phyloP scores from a whole-genome alignment of 2,888 invertebrate species.

The Scaptomyza cyrtandrae region DNA sequence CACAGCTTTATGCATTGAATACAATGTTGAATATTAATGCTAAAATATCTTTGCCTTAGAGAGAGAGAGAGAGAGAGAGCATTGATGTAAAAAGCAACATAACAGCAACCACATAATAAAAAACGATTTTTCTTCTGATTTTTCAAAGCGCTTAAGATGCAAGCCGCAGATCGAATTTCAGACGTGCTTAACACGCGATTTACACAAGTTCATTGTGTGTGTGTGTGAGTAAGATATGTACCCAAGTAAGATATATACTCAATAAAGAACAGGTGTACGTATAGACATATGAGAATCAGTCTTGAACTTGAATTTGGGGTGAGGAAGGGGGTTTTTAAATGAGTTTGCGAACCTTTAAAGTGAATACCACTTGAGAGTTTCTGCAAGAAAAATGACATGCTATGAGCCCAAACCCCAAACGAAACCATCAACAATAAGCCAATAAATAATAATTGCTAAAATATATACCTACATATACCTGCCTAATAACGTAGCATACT shows the following conservation, averaged over 20 bases:
- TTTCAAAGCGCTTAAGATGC: background rate
- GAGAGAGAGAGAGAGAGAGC: too few relatives aligned
- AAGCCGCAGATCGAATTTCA: conserved; percentile 57
- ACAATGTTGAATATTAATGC: too few relatives aligned
- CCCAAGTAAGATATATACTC: background rate
- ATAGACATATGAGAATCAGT: background rate
- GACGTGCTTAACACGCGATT: conserved; percentile 47
- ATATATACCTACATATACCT: too few relatives aligned
- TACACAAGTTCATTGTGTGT: conserved; percentile 23
- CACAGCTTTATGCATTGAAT: too few relatives aligned
- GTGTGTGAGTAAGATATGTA: background rate
- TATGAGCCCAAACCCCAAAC: background rate
- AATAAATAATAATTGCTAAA: too few relatives aligned
- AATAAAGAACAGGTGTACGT: conserved; percentile 8
- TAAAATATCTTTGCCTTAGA: too few relatives aligned
- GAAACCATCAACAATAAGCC: too few relatives aligned
- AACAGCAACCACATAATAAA: background rate
- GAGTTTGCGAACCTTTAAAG: background rate
- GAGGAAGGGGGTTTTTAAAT: background rate
- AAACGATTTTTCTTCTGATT: background rate
- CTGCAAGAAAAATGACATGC: too few relatives aligned
- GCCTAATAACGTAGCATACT: conserved; percentile 10
- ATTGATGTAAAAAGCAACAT: too few relatives aligned
- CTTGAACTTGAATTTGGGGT: background rate
- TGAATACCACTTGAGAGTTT: too few relatives aligned